These are phyloP conservation scores for Tetragnatha montana DNA, from an alignment of 2,888 invertebrate genomes.

Conservation along the genomic window DNA sequence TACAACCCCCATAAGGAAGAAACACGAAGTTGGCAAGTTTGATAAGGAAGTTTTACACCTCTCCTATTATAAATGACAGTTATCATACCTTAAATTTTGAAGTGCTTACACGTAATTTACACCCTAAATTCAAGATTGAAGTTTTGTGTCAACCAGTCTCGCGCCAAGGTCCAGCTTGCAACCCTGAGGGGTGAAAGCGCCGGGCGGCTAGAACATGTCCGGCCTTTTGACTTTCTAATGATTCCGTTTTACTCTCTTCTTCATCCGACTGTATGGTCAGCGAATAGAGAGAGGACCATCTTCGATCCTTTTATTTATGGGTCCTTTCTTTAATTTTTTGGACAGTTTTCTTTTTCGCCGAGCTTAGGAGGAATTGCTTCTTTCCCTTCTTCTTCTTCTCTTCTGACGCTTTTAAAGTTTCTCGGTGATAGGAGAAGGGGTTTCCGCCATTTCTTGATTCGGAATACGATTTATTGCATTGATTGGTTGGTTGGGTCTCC, in stretches of 20 bases:
- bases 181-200: slow-evolving; percentile 24
- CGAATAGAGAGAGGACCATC: slow-evolving; percentile 64
- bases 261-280: slow-evolving; percentile 59
- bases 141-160: not conserved
- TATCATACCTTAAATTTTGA: not conserved
- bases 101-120: not conserved
- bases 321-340: not conserved
- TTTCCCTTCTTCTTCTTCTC: slow-evolving; percentile 1
- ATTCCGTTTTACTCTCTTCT: slow-evolving; percentile 47
- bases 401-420: slow-evolving; percentile 36
- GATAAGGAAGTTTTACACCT: too few species aligned
- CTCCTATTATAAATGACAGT: too few species aligned
- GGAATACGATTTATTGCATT: slow-evolving; percentile 6
- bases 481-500: not conserved
- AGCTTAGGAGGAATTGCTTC: slow-evolving; percentile 36
- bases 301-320: slow-evolving; percentile 55
- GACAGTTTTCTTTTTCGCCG: slow-evolving; percentile 11
- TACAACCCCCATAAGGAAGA: too few species aligned
- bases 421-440: not conserved
- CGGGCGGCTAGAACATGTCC: slow-evolving; percentile 52
- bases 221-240: slow-evolving; percentile 69
- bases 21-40: too few species aligned
- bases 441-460: slow-evolving; percentile 1
- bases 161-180: slow-evolving; percentile 26
- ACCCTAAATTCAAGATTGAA: not conserved